Base-by-base conservation (phyloP, 23 tunicate species). In the Ciona savignyi region DNA sequence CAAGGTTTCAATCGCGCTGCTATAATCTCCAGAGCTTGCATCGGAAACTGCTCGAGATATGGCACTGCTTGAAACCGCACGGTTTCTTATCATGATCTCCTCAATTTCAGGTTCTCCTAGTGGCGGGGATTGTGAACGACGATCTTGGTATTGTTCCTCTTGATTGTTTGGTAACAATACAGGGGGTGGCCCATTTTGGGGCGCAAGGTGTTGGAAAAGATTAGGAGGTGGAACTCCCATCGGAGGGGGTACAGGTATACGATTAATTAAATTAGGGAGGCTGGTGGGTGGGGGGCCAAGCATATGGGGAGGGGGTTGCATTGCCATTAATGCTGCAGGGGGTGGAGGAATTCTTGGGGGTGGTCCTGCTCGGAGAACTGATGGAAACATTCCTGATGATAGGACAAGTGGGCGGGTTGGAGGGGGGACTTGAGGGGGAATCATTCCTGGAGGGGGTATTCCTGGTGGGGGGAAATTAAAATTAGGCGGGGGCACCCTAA, bases 11-110 rank as follows among this genome's bases (percentile, higher is more conserved):
- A 91, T 91, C 27, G 97, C 97, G 63, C 97, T 67, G 2, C 86
- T 86, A 67, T 84, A 91, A 71, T 93, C 98, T 30, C 93, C 92
- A n/a, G 87, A 77, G 56, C 88, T 81, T n/a, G 93, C 98, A 81
- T 93, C 98, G 30, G 83, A 67, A 25, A 91, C 97, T 2, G 97
- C 97, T 20, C 97, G 48, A n/a, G 97, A 84, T 9, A 91, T 91
- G 33, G 97, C 97, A 63, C 84, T 84, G 83, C 97, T 85, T 1
- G 97, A 91, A 25, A 91, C 97, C 0, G 91, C 91, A 11, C 91
- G 78, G 42, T 91, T 91, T 30, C 97, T 71, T 19, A 80, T 85
- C 97, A 91, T 91, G 11, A 81, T 80, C 65, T 91, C 97, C 67
- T 91, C 97, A 23, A 85, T 73, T 49, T 84, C 97, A 26, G 83